These are phyloP conservation scores for Pseudorhiza aurosa DNA, from an alignment of 30 jellyfish, hydroid and myxozoan genomes.

Conservation along the genomic window DNA sequence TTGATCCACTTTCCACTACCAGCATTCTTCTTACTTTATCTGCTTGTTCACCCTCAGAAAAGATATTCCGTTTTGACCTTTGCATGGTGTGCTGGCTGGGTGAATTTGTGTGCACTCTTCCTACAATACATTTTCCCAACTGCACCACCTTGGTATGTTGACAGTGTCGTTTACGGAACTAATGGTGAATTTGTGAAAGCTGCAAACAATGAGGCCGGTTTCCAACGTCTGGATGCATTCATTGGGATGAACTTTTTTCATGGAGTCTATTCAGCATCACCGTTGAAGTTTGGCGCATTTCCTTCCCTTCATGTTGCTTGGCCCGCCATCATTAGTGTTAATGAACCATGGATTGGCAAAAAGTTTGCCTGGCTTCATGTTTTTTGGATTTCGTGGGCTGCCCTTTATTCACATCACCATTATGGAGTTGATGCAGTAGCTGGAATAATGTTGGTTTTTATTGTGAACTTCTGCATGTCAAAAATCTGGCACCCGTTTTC, in stretches of 20 bases:
- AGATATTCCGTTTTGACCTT: constrained; percentile 72
- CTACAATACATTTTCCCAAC: constrained; percentile 91
- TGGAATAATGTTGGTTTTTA: constrained; percentile 85
- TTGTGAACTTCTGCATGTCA: constrained; percentile 93
- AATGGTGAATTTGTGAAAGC: constrained; percentile 86
- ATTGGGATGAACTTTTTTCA: constrained; percentile 83
- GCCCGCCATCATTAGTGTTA: constrained; percentile 91
- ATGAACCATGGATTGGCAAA: constrained; percentile 95
- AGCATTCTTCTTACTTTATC: constrained; percentile 77
- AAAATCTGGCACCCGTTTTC: constrained; percentile 94
- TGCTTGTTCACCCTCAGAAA: constrained; percentile 62
- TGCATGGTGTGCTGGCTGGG: constrained; percentile 99
- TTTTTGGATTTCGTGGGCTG: constrained; percentile 98
- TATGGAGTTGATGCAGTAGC: constrained; percentile 97
- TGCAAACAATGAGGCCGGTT: constrained; percentile 96
- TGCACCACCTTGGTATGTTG: constrained; percentile 99
- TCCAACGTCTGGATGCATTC: constrained; percentile 95
- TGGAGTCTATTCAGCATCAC: constrained; percentile 92
- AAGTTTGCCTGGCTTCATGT: constrained; percentile 97
- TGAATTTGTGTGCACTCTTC: constrained; percentile 73
- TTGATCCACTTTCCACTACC: constrained; percentile 95
- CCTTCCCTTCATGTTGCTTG: constrained; percentile 99
- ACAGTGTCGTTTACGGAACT: constrained; percentile 90
- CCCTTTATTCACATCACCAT: constrained; percentile 95
- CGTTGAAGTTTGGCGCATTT: constrained; percentile 95